Percentiles rank a stretch among this genome's conserved stretches.
phyloP scores from a whole-genome alignment of 2,888 invertebrate species.

The Philereme vetulata region DNA sequence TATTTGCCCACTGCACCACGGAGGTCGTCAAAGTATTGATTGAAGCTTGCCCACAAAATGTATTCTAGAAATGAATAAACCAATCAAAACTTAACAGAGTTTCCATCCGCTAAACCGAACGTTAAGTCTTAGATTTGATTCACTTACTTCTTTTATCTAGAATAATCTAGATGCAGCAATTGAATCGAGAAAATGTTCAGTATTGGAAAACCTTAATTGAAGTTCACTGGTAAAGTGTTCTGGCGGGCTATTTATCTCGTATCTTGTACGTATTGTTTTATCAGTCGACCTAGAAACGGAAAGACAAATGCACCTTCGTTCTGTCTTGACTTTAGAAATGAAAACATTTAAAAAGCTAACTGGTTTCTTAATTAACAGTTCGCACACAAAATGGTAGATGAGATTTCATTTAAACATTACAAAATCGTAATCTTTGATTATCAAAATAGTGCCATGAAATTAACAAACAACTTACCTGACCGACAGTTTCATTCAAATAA shows the following conservation, averaged over 20 bases:
- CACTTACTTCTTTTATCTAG: conserved; percentile 8
- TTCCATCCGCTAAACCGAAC: not conserved
- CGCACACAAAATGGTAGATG: too few species aligned
- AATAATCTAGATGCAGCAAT: conserved; percentile 12
- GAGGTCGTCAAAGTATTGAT: too few species aligned
- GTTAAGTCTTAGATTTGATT: conserved; percentile 10
- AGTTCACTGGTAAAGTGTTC: conserved; percentile 35
- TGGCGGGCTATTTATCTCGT: conserved; percentile 40
- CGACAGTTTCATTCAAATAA: too few species aligned
- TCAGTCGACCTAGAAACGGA: conserved; percentile 40
- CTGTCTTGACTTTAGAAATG: conserved; percentile 21
- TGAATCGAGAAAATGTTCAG: conserved; percentile 27
- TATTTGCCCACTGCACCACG: too few species aligned
- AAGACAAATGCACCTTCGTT: conserved; percentile 39
- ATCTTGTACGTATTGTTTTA: conserved; percentile 43
- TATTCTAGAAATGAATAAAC: too few species aligned
- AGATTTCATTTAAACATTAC: too few species aligned
- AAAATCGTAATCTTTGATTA: too few species aligned
- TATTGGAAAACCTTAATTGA: conserved; percentile 41
- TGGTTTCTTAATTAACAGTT: not conserved
- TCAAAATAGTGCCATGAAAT: too few species aligned
- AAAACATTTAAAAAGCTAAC: not conserved
- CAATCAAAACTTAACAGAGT: too few species aligned
- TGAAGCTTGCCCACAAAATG: too few species aligned
- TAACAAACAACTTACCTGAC: too few species aligned